Conservation (phyloP, 2,888 invertebrate species). For the Xanthia togata region DNA sequence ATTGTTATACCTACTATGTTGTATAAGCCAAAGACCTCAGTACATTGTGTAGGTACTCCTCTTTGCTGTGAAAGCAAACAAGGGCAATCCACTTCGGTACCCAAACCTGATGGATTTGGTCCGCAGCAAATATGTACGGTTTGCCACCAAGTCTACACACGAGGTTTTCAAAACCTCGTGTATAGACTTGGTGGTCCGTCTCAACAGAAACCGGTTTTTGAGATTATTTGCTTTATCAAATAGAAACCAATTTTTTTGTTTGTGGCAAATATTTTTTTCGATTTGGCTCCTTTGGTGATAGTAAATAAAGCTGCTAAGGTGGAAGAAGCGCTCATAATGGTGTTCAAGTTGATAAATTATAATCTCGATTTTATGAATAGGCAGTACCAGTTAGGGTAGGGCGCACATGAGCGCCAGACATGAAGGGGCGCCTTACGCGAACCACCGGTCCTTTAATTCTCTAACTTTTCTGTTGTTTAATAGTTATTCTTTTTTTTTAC, state of each 20-base stretch:
- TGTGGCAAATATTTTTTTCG: background rate
- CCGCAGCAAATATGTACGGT: conserved; percentile 23
- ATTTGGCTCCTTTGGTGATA: background rate
- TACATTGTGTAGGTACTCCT: background rate
- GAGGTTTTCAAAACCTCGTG: no score
- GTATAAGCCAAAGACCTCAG: background rate
- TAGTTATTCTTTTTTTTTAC: no score
- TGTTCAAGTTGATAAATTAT: background rate
- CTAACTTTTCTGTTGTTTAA: no score
- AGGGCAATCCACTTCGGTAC: conserved; percentile 17
- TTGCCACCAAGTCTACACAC: background rate
- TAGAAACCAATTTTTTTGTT: background rate
- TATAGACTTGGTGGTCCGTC: no score
- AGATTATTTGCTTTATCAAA: conserved; percentile 29
- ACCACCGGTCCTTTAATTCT: no score
- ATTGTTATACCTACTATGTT: no score
- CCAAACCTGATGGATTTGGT: conserved; percentile 40
- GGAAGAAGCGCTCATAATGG: background rate
- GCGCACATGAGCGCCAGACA: no score
- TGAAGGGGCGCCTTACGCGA: no score
- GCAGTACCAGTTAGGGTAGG: no score
- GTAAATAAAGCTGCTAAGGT: background rate
- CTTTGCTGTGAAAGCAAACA: conserved; percentile 11
- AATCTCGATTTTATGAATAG: no score
- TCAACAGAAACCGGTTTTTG: background rate